phyloP scores from a whole-genome alignment of 2,888 invertebrate species.

The Thecocarcelia acutangulata region DNA sequence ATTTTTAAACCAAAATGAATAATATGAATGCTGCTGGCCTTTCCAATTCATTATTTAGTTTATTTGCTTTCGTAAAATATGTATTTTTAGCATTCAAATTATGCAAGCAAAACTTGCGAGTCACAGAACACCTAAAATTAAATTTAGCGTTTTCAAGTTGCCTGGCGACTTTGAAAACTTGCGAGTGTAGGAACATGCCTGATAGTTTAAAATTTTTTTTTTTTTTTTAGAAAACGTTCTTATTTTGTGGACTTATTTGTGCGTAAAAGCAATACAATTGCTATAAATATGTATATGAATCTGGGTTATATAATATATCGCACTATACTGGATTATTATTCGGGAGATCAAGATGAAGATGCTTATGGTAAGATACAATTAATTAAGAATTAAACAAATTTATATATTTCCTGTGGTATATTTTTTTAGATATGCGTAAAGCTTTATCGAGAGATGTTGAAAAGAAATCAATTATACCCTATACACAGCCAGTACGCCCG shows the following conservation, averaged over 20 bases:
- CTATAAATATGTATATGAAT: slow-evolving; percentile 98
- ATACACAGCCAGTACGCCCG: slow-evolving; percentile 95
- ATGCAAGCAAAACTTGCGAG: no score
- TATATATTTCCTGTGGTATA: not conserved
- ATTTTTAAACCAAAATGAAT: no score
- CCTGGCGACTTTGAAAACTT: no score
- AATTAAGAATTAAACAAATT: not conserved
- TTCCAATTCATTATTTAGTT: no score
- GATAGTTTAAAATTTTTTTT: no score
- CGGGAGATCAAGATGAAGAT: slow-evolving; percentile 98
- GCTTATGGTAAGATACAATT: slow-evolving; percentile 90
- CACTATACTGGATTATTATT: slow-evolving; percentile 98
- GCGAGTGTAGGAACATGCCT: no score
- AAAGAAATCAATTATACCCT: slow-evolving; percentile 95
- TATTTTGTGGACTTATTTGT: slow-evolving; percentile 99
- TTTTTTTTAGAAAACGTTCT: slow-evolving; percentile 91
- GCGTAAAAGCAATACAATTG: slow-evolving; percentile 97
- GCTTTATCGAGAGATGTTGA: slow-evolving; percentile 95
- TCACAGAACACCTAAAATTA: no score
- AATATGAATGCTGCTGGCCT: no score
- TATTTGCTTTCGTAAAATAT: no score
- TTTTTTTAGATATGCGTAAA: slow-evolving; percentile 96
- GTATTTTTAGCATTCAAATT: no score
- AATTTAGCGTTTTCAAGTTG: no score
- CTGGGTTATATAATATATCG: slow-evolving; percentile 98